Evolutionary conservation across 2,797 vertebrate genomes (phyloP), one percentile per base, ranked within the genome.

Genomic region (Rhyacichthys aspro): DNA sequence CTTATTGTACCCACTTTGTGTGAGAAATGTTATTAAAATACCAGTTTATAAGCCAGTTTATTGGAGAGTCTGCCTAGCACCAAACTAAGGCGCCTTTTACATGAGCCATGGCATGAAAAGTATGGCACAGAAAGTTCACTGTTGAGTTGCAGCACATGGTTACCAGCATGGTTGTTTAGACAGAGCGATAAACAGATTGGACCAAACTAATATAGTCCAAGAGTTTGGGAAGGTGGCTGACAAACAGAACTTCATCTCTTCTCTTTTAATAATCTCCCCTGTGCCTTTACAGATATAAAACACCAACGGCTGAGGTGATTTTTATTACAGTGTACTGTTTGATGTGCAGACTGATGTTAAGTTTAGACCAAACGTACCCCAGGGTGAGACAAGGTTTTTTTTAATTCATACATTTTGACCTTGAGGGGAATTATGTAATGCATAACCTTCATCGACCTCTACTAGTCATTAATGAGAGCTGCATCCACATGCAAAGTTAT

Each of bases 191-290:
- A 78, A 83, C 70, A 59, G 23, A 76, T 43, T 58, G 47, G 52
- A 60, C 49, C 66, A 74, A 78, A 72, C 63, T 62, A 79, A 80
- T 76, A 72, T 52, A 72, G 43, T 67, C 58, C 74, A 47, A 54
- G 47, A 59, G 70, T 67, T 78, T 71, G 73, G 72, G 80, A 23
- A 78, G 54, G 68, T 67, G 71, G 48, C 60, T 77, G 69, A 61
- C 50, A 76, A 84, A 72, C 49, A 16, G 54, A 39, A 59, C 52
- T 78, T 17, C 39, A 47, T 67, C 63, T 74, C 57, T 64, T 74
- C 57, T 64, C 46, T 77, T 65, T 68, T 81, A 82, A 85, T 85
- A 64, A 82, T 79, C 78, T 71, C 71, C 57, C 67, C 56, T 54
- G 70, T 70, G 58, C 45, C 74, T 77, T 71, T 59, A 72, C 69